These are phyloP conservation scores for Linnaemya vulpina DNA, from an alignment of 2,888 invertebrate genomes.

Conservation along the genomic window DNA sequence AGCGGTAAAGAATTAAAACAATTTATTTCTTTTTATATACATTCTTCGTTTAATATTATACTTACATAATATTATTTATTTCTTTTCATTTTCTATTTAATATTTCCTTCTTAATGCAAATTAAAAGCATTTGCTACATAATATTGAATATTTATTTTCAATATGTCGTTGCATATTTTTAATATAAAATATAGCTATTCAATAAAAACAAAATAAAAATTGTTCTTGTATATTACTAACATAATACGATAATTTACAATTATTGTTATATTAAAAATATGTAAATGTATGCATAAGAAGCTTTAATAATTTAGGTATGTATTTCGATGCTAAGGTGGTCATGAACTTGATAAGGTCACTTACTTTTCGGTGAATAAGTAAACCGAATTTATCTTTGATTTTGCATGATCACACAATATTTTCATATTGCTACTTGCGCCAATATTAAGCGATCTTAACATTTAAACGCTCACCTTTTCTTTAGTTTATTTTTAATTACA, in stretches of 20 bases:
- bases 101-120: slow-evolving; percentile 43
- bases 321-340: slow-evolving; percentile 15
- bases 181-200: slow-evolving; percentile 4
- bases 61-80: background rate
- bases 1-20: background rate
- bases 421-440: background rate
- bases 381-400: background rate
- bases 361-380: background rate
- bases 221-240: background rate
- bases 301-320: slow-evolving; percentile 32
- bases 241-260: slow-evolving; percentile 28
- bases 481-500: slow-evolving; percentile 27
- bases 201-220: slow-evolving; percentile 39
- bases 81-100: slow-evolving; percentile 15
- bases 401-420: background rate
- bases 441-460: background rate
- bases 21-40: slow-evolving; percentile 2
- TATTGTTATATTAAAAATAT: slow-evolving; percentile 12
- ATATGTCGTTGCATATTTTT: background rate
- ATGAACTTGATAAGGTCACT: background rate
- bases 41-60: slow-evolving; percentile 18
- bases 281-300: slow-evolving; percentile 11
- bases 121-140: slow-evolving; percentile 59
- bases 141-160: slow-evolving; percentile 20
- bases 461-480: background rate